Base-by-base conservation (phyloP, 2,113 vertebrate species). In the Eptesicus fuscus region DNA sequence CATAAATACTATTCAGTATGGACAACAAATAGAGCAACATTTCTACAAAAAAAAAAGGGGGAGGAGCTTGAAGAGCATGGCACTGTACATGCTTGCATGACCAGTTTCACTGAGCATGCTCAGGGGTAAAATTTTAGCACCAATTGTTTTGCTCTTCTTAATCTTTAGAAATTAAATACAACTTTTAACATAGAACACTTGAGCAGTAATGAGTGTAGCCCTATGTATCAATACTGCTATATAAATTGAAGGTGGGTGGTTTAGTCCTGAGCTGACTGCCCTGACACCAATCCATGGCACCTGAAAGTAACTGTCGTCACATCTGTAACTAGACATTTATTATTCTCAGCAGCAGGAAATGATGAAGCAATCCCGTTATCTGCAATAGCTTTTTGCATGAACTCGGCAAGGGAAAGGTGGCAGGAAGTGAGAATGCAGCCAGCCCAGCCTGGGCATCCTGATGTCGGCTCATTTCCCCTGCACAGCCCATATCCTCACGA, bases 41-140 rank as follows among this genome's bases (percentile, higher is more conserved):
- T 96, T 98, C 95, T 93, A 98, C 97, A 98, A 98, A n/a, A 37
- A 94, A 97, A 97, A 92, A 96, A 67, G 90, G 80, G 96, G 78
- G 67, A 89, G 80, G 96, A 78, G 95, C 96, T 98, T 97, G 95
- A 96, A 97, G 96, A 98, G 95, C 97, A 97, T 98, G 98, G 98
- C 98, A 98, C 97, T 97, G 51, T 96, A 97, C 93, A 97, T 92
- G 97, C 97, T 98, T 98, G 98, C 98, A 98, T 98, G 98, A 98
- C 98, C 98, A 98, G 98, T 98, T 98, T 98, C 98, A 98, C 98
- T 96, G 98, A 98, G 97, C 94, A 96, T 98, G 97, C 98, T 98
- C 98, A 98, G 98, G 98, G 98, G 98, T 97, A 97, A 98, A 98
- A 97, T 97, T 98, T 98, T 98, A 98, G 98, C 98, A 98, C 98